A percentile compares a stretch with the other conserved stretches of the same genome.
These are phyloP conservation scores for Drosophila meridiana DNA, from an alignment of 2,888 invertebrate species.

Conservation along the genomic window DNA sequence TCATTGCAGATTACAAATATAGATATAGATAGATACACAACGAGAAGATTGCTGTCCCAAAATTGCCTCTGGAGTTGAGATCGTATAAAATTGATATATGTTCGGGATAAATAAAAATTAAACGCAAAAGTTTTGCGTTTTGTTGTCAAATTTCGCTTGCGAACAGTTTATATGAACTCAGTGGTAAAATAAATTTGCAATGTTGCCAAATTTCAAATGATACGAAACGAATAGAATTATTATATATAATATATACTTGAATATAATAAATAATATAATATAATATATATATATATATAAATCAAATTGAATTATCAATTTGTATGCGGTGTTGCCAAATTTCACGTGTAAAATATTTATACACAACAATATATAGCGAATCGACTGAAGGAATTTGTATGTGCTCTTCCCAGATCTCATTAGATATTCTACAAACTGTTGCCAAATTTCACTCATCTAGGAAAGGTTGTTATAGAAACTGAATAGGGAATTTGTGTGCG, in stretches of 20 bases:
- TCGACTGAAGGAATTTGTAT: background rate
- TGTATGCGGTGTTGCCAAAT: background rate
- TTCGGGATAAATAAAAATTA: background rate
- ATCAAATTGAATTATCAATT: too few species aligned
- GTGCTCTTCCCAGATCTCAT: background rate
- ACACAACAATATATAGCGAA: too few species aligned
- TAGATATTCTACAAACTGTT: background rate
- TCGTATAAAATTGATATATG: background rate
- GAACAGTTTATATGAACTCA: background rate
- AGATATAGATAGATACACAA: background rate
- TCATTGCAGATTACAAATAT: background rate
- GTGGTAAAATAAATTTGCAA: too few species aligned
- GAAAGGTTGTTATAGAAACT: background rate
- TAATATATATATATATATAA: too few species aligned
- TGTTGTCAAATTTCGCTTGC: conserved; percentile 7
- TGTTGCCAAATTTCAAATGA: background rate
- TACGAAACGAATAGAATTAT: too few species aligned
- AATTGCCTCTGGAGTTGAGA: background rate
- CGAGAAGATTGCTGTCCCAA: background rate
- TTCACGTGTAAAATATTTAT: background rate
- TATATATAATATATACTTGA: too few species aligned
- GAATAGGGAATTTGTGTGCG: background rate
- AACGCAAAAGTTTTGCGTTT: background rate
- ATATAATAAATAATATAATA: too few species aligned
- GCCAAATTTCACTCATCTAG: background rate